A percentile compares a stretch with the other conserved stretches of the same genome.
phyloP scores from a whole-genome alignment of 2,797 vertebrate species.

The Graptemys geographica region DNA sequence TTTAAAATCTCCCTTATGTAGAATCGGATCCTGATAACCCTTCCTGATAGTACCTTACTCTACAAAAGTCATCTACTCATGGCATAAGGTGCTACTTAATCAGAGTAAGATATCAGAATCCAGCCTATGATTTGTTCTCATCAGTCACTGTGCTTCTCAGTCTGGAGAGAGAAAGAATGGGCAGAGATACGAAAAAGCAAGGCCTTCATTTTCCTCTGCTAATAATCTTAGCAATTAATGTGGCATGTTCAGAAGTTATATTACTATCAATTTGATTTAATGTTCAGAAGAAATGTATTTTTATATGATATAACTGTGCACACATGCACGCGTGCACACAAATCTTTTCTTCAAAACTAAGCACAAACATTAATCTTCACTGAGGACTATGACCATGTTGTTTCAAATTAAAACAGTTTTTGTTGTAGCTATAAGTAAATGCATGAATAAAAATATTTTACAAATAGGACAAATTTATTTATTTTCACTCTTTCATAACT shows the following conservation, averaged over 20 bases:
- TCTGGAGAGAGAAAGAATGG: background rate
- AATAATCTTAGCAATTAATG: background rate
- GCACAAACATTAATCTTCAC: background rate
- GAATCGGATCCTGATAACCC: background rate
- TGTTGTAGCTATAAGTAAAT: background rate
- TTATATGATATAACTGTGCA: fast-evolving
- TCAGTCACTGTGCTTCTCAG: background rate
- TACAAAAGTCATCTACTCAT: background rate
- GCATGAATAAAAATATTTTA: background rate
- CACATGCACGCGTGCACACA: fast-evolving
- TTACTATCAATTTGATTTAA: background rate
- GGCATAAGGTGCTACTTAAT: background rate
- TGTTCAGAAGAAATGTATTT: background rate
- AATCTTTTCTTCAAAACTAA: background rate
- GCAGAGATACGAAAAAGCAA: background rate
- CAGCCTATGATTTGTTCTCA: background rate
- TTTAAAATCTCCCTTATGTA: background rate
- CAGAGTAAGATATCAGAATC: background rate
- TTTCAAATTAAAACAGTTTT: background rate
- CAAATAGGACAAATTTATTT: background rate
- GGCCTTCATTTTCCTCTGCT: background rate
- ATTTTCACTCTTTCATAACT: background rate
- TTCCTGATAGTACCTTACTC: background rate
- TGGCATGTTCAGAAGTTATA: background rate
- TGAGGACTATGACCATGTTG: background rate